Evolutionary conservation across 2,113 vertebrate species (phyloP), one percentile per base, ranked within the genome.

Genomic region (Pandion haliaetus): DNA sequence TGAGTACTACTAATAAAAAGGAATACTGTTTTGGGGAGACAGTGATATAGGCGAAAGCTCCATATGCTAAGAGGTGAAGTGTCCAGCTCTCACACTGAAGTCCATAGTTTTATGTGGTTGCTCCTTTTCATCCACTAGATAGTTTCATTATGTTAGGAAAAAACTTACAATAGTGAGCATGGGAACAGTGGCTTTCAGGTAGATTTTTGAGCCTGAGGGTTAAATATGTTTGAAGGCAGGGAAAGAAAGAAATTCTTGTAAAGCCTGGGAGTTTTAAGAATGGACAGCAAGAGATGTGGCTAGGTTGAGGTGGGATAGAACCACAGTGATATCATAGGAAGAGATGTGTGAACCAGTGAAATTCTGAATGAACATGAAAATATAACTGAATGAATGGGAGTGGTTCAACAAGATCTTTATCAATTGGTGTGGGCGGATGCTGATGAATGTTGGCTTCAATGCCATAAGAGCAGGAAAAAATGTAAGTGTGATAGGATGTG

Each of bases 21-120:
- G 9, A 82, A 67, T 55, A 62, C 10, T 24, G 1, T 58, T 86
- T 66, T 17, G 11, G 20, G 14, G 42, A 88, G 8, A 36, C 66
- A 38, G 0, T 4, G 32, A 31, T 74, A 16, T 3, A 66, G 20
- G 36, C 12, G 5, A 74, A 50, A 74, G 6, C 40, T 80, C 28
- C 0, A 0, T 62, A 36, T 24, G 24, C 29, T 55, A 54, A n/a
- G 24, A 74, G 3, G 1, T 31, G 17, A 78, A 45, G 12, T 50
- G 34, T 80, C 34, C 32, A 69, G 32, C 5, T 82, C 24, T 69
- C 31, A 61, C 2, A 2, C 0, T 62, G 26, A 66, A 81, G 28
- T 55, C 20, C 24, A 17, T 7, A 6, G 21, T 63, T 82, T 81
- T 50, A 42, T 5, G 12, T 61, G 8, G 14, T 59, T 69, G 23